phyloP scores from a whole-genome alignment of 2,888 invertebrate species.

The Gryllus longicercus region DNA sequence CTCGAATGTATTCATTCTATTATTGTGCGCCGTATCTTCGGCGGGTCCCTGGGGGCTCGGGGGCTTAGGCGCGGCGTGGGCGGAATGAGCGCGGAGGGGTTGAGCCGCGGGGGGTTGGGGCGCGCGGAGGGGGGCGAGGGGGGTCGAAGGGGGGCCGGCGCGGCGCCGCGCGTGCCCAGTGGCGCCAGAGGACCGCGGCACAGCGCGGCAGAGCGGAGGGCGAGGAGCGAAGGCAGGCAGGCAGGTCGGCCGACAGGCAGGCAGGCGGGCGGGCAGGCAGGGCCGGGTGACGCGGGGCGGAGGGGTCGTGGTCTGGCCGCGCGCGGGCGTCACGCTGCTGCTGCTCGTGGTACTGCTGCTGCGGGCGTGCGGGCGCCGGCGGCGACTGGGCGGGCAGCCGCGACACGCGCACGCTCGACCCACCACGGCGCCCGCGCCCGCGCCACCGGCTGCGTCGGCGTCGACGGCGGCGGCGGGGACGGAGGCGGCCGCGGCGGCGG shows the following conservation, averaged over 20 bases:
- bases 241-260: background rate
- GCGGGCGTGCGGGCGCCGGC: constrained; percentile 1
- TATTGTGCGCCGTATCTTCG: background rate
- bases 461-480: constrained; percentile 8
- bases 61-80: background rate
- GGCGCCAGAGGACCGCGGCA: background rate
- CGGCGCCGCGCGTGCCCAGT: constrained; percentile 1
- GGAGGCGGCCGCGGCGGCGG: background rate
- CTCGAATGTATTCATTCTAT: background rate
- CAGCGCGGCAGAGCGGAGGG: background rate
- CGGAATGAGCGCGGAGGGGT: background rate
- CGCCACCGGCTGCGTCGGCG: background rate
- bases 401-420: background rate
- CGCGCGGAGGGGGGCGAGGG: background rate
- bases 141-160: background rate
- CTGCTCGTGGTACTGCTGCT: background rate
- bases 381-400: background rate
- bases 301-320: background rate
- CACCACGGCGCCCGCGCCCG: constrained; percentile 20
- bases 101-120: background rate
- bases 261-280: background rate
- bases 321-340: background rate
- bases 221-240: background rate
- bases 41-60: background rate
- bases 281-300: background rate